Percentiles rank a stretch among this genome's conserved stretches.
These are phyloP conservation scores for Macroglossus sobrinus DNA, from an alignment of 2,113 vertebrate species.

Conservation along the genomic window DNA sequence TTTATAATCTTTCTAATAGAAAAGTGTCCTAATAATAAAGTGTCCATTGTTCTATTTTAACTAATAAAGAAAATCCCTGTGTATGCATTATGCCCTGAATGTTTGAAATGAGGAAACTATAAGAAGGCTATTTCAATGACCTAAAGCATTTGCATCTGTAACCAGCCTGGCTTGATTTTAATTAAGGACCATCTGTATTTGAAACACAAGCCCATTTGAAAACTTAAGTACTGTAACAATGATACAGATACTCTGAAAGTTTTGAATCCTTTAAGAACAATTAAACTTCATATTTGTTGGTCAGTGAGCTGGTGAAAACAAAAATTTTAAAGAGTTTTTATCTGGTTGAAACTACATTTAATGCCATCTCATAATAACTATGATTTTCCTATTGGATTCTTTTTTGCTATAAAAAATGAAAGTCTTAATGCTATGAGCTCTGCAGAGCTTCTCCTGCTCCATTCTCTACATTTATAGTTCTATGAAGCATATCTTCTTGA, in stretches of 20 bases:
- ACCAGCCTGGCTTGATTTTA: conserved; percentile 17
- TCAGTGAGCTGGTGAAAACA: conserved; percentile 39
- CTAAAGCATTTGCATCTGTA: not conserved
- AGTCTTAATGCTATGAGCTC: not conserved
- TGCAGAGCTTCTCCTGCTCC: not conserved
- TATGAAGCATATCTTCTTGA: not conserved
- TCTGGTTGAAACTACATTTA: not conserved
- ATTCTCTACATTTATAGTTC: not conserved
- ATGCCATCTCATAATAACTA: not conserved
- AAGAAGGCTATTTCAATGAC: not conserved
- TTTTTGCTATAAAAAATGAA: not conserved
- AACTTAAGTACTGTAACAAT: conserved; percentile 51
- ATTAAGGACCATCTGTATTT: conserved; percentile 68
- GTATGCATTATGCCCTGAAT: not conserved
- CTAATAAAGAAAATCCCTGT: not conserved
- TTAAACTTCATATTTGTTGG: conserved; percentile 34
- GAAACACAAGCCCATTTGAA: conserved; percentile 34
- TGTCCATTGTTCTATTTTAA: not conserved
- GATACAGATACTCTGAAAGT: conserved; percentile 16
- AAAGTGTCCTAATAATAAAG: not conserved
- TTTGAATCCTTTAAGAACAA: conserved; percentile 44
- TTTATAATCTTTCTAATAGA: not conserved
- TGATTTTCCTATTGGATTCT: not conserved
- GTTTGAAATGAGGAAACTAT: not conserved
- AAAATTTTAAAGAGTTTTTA: conserved; percentile 32